Base-by-base conservation (phyloP, 2,888 invertebrate genomes). In the Sturmia bella region DNA sequence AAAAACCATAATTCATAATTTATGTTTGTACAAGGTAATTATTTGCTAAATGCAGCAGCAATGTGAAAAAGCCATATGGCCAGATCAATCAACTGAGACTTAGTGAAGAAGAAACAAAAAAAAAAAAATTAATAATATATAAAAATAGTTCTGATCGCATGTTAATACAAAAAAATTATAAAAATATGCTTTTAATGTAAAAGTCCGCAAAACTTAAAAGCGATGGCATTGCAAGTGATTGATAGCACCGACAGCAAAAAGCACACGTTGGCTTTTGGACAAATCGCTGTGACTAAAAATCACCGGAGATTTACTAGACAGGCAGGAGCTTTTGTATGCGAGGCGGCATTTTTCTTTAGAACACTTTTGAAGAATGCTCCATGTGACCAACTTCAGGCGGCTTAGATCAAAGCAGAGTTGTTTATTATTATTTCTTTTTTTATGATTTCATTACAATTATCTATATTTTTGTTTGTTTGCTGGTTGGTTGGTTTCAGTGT, bases 51-150 rank as follows among this genome's bases (percentile, higher is more conserved):
- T 81, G 72, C 72, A 76, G 59, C 73, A 73, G 66, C 69, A 17
- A 4, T n/a, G 39, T 32, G 13, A 13, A 12, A 1, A 12, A 32
- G 37, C 13, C 50, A 17, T 66, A 61, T 39, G 63, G 12, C 27
- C 32, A 66, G 66, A 82, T 78, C 82, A 78, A 82, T 82, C 82
- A 82, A 82, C 74, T 61, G 69, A 59, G 82, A 61, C 78, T 78
- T 75, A 82, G 41, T 37, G 48, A 19, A 64, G 74, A n/a, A n/a
- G n/a, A n/a, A 27, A 27, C 27, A 27, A 4, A 27, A 27, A 27
- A 27, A 27, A 6, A 6, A 27, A 27, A 27, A n/a, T n/a, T 27
- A 27, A 69, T 66, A 54, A 74, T 74, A 74, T 69, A 64, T 54
- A 64, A 73, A 69, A 61, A 45, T 61, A n/a, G n/a, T n/a, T n/a